A percentile compares a stretch with the other conserved stretches of the same genome.
Evolutionary conservation across 2,888 invertebrate genomes (phyloP).

Genomic region (Brachycybe producta): DNA sequence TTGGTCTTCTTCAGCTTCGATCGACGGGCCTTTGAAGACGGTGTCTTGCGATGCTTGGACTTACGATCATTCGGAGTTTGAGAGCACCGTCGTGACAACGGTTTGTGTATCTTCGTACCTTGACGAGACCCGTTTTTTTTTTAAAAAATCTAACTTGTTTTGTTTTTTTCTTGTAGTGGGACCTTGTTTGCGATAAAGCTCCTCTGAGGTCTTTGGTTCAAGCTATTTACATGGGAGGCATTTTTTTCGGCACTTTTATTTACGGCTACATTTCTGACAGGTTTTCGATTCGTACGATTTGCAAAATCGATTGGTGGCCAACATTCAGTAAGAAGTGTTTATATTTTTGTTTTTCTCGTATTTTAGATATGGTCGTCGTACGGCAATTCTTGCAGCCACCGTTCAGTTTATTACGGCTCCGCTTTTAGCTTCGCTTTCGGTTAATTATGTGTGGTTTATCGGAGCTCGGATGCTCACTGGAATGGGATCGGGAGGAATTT

Average conservation of each 20-base stretch:
- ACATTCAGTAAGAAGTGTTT: not conserved
- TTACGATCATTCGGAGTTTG: conserved; percentile 7
- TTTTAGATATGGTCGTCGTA: conserved; percentile 4
- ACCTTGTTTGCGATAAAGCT: conserved; percentile 10
- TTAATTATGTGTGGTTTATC: conserved; percentile 14
- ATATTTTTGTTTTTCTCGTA: not conserved
- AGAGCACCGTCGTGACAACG: conserved; percentile 12
- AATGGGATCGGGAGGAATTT: conserved; percentile 11
- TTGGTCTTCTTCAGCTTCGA: not conserved
- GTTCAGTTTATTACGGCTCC: conserved; percentile 1
- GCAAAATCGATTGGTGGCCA: not conserved
- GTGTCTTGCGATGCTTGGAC: not conserved
- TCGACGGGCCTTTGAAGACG: not conserved
- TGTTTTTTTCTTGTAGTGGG: conserved; percentile 5
- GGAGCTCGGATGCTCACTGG: conserved; percentile 7
- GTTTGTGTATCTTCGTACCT: too few relatives aligned
- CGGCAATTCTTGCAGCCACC: not conserved
- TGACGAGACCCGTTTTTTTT: too few relatives aligned
- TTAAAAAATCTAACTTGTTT: too few relatives aligned
- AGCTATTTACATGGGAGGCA: conserved; percentile 11
- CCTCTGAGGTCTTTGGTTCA: conserved; percentile 7
- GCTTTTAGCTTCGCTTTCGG: conserved; percentile 6
- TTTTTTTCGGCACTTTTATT: conserved; percentile 10
- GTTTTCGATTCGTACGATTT: too few relatives aligned
- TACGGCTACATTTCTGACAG: conserved; percentile 8